phyloP scores from a whole-genome alignment of 2,113 vertebrate genomes.

The Maccullochella peelii region DNA sequence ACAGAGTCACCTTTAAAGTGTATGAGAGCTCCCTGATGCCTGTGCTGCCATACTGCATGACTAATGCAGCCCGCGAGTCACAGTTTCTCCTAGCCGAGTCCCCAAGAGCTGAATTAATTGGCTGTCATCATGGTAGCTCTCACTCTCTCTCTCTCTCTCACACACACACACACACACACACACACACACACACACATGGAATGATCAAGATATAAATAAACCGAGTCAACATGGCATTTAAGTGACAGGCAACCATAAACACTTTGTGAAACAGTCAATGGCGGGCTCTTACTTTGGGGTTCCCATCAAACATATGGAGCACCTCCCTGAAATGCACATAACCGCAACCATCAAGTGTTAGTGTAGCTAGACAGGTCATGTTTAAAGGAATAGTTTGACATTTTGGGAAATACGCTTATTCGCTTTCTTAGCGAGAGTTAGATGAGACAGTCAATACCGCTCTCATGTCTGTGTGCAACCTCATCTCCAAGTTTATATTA shows the following conservation, averaged over 20 bases:
- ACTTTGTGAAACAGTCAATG: constrained; percentile 55
- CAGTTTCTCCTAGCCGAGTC: constrained; percentile 72
- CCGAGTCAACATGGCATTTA: constrained; percentile 70
- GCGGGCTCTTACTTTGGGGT: constrained; percentile 53
- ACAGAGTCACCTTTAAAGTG: constrained; percentile 80
- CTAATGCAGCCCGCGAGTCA: constrained; percentile 78
- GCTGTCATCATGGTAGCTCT: constrained; percentile 77
- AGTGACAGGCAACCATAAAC: constrained; percentile 72
- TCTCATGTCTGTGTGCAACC: not conserved
- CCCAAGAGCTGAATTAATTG: constrained; percentile 84
- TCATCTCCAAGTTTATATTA: not conserved
- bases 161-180: constrained; percentile 22
- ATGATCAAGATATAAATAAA: constrained; percentile 79
- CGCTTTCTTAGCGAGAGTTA: not conserved
- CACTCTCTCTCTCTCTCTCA: constrained; percentile 14
- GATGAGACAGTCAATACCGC: not conserved
- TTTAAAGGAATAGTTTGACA: not conserved
- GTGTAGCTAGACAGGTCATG: not conserved
- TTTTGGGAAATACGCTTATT: not conserved
- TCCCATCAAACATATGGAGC: constrained; percentile 43
- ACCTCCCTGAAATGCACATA: not conserved
- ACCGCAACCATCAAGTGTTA: not conserved
- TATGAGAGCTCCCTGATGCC: constrained; percentile 73
- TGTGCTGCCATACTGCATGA: constrained; percentile 77
- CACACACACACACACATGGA: constrained; percentile 29